Conservation (phyloP, 2,797 vertebrate species). For the Schizopygopsis pylzovi region DNA sequence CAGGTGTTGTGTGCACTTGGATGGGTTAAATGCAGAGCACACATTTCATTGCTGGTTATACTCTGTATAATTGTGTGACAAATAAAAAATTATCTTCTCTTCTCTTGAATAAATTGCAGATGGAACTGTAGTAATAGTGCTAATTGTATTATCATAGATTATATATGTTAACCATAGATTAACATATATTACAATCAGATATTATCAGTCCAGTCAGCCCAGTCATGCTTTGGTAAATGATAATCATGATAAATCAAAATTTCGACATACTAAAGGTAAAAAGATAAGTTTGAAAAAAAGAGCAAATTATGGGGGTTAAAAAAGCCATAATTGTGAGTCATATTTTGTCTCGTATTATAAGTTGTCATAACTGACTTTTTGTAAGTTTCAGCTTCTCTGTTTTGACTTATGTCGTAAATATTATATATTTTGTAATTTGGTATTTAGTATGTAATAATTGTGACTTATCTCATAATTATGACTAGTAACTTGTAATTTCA, state of each 20-base stretch:
- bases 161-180: too few species aligned
- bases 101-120: background rate
- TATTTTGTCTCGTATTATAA: background rate
- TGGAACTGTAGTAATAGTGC: background rate
- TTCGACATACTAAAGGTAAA: background rate
- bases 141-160: background rate
- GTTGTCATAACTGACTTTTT: background rate
- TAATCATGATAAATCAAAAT: background rate
- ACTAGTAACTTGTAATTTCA: background rate
- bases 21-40: too few species aligned
- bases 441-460: background rate
- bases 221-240: background rate
- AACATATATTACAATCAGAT: background rate
- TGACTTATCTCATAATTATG: background rate
- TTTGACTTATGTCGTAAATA: background rate
- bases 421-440: background rate
- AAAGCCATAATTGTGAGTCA: background rate
- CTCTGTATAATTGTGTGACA: too few species aligned
- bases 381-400: background rate
- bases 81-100: too few species aligned
- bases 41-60: too few species aligned
- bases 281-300: background rate
- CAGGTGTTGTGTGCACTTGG: too few species aligned
- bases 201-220: background rate
- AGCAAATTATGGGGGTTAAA: background rate